These are phyloP conservation scores for Empis livida DNA, from an alignment of 2,888 invertebrate genomes.

Conservation along the genomic window DNA sequence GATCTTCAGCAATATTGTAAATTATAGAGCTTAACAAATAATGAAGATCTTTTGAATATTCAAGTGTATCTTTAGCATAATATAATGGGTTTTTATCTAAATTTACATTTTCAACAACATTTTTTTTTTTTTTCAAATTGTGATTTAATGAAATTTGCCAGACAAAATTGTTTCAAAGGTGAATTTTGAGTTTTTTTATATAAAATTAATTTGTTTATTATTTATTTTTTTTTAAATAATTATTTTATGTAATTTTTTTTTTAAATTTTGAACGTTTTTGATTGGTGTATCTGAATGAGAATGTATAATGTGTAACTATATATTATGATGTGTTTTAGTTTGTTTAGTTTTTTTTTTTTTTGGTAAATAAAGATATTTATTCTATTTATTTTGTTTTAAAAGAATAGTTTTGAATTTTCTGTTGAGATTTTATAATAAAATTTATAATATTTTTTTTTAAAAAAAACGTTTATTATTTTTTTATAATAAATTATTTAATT, in stretches of 20 bases:
- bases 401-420: slow-evolving; percentile 2
- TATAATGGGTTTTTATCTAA: too few relatives aligned
- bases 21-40: background rate
- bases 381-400: background rate
- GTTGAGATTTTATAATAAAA: slow-evolving; percentile 1
- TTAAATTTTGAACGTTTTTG: slow-evolving; percentile 33
- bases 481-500: slow-evolving; percentile 6
- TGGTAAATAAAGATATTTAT: slow-evolving; percentile 3
- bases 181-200: slow-evolving; percentile 10
- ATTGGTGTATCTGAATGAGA: slow-evolving; percentile 21
- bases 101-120: slow-evolving; percentile 9
- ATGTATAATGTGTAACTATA: slow-evolving; percentile 8
- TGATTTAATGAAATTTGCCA: slow-evolving; percentile 6
- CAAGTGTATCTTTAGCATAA: too few relatives aligned
- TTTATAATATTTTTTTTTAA: too few relatives aligned
- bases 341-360: slow-evolving; percentile 11
- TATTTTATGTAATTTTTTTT: slow-evolving; percentile 4
- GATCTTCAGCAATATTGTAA: background rate
- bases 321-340: slow-evolving; percentile 5
- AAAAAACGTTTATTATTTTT: background rate
- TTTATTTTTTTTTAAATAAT: slow-evolving; percentile 7
- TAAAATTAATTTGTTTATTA: slow-evolving; percentile 3
- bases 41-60: too few relatives aligned
- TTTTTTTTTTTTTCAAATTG: background rate
- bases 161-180: slow-evolving; percentile 13